Evolutionary conservation across 2,797 vertebrate genomes (phyloP).

Genomic region (Balearica regulorum): DNA sequence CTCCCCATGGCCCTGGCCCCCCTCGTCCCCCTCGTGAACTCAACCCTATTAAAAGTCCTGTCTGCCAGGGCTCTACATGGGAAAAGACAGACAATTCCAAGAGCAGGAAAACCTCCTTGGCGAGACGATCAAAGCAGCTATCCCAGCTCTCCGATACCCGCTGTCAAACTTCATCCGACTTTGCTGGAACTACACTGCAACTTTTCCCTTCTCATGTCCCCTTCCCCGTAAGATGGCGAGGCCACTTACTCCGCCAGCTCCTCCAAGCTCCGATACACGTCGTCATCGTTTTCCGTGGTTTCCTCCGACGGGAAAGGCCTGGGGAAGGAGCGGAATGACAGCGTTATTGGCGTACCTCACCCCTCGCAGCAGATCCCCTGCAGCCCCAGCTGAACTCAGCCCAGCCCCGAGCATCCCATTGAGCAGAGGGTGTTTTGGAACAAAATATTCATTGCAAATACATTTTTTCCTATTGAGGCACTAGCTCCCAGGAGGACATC

Average conservation of each 20-base stretch:
- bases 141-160: rapidly evolving
- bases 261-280: slow-evolving; percentile 96
- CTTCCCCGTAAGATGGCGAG: neutral
- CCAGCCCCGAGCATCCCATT: neutral
- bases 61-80: neutral
- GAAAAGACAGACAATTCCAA: neutral
- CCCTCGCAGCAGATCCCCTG: neutral
- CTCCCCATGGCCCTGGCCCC: neutral
- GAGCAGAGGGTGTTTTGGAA: neutral
- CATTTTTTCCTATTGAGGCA: neutral
- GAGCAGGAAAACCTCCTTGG: neutral
- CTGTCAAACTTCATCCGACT: neutral
- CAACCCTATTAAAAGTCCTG: neutral
- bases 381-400: neutral
- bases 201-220: rapidly evolving
- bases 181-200: neutral
- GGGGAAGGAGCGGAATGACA: slow-evolving; percentile 14
- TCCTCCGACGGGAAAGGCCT: slow-evolving; percentile 97
- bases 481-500: neutral
- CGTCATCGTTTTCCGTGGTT: slow-evolving; percentile 91
- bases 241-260: slow-evolving; percentile 95
- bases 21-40: neutral
- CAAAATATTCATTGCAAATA: neutral
- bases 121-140: neutral
- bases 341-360: neutral